Percentiles rank a stretch among this genome's conserved stretches.
Conservation (phyloP, 1,140 invertebrate species). For the Triops longicaudatus region DNA sequence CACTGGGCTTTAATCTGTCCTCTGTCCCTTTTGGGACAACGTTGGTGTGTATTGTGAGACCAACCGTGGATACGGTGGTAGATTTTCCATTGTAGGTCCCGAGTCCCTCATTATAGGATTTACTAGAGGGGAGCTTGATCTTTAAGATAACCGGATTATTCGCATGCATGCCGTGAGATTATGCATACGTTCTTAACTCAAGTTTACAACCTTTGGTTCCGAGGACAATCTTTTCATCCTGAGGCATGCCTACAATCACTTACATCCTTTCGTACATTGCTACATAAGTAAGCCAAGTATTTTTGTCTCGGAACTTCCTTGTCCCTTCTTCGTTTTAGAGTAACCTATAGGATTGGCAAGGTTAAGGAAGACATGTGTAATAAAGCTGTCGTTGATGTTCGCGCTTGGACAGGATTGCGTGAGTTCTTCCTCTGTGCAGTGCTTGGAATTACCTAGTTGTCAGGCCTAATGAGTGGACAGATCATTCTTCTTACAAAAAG, state of each 20-base stretch:
- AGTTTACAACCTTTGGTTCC: not conserved
- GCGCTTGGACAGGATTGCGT: not conserved
- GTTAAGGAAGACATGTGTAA: no score
- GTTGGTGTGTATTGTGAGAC: not conserved
- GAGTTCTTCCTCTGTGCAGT: not conserved
- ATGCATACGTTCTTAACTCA: not conserved
- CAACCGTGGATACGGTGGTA: not conserved
- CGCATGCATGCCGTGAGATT: not conserved
- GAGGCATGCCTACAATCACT: not conserved
- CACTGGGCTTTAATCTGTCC: not conserved
- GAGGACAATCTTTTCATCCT: not conserved
- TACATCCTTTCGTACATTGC: not conserved
- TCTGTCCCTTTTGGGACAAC: not conserved
- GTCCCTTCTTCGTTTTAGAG: no score
- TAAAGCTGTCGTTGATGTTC: not conserved
- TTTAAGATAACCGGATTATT: constrained; percentile 13
- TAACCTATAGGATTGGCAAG: no score
- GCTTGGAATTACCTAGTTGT: not conserved
- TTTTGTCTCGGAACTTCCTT: no score
- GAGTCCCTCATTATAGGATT: constrained; percentile 6
- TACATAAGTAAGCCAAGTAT: no score
- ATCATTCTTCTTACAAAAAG: not conserved
- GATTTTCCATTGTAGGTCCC: not conserved
- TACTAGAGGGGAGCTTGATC: not conserved
- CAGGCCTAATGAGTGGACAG: not conserved